Percentiles rank a stretch among this genome's conserved stretches.
phyloP scores from a whole-genome alignment of 2,888 invertebrate species.

The Phasia obesa region DNA sequence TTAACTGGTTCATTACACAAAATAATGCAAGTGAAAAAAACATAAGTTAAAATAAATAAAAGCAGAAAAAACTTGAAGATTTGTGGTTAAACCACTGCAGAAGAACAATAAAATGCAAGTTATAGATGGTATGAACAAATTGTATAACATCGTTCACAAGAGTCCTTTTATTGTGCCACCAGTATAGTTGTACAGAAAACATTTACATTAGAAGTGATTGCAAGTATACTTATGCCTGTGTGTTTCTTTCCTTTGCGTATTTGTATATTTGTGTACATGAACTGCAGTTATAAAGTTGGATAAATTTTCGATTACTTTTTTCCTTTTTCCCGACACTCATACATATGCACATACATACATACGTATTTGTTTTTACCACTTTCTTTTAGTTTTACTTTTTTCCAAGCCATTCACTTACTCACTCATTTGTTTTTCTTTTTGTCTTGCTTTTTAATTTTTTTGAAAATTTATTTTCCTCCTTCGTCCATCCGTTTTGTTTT shows the following conservation, averaged over 20 bases:
- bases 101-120: slow-evolving; percentile 60
- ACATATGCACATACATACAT: too few relatives aligned
- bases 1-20: slow-evolving; percentile 32
- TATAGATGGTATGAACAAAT: slow-evolving; percentile 39
- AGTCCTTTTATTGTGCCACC: slow-evolving; percentile 47
- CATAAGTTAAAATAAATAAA: not conserved
- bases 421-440: slow-evolving; percentile 8
- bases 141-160: slow-evolving; percentile 22
- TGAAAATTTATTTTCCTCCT: slow-evolving; percentile 25
- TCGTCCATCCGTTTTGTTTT: slow-evolving; percentile 10
- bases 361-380: slow-evolving; percentile 28
- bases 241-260: slow-evolving; percentile 11
- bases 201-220: slow-evolving; percentile 7
- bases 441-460: not conserved
- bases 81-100: slow-evolving; percentile 59
- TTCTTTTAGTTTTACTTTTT: slow-evolving; percentile 38
- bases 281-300: slow-evolving; percentile 57
- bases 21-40: slow-evolving; percentile 15
- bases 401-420: slow-evolving; percentile 33
- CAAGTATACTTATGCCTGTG: not conserved
- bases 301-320: slow-evolving; percentile 28
- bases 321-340: slow-evolving; percentile 8
- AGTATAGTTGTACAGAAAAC: slow-evolving; percentile 11
- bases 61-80: not conserved
- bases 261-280: slow-evolving; percentile 54